These are phyloP conservation scores for Pardalotus punctatus DNA, from an alignment of 2,113 vertebrate species.

Conservation along the genomic window DNA sequence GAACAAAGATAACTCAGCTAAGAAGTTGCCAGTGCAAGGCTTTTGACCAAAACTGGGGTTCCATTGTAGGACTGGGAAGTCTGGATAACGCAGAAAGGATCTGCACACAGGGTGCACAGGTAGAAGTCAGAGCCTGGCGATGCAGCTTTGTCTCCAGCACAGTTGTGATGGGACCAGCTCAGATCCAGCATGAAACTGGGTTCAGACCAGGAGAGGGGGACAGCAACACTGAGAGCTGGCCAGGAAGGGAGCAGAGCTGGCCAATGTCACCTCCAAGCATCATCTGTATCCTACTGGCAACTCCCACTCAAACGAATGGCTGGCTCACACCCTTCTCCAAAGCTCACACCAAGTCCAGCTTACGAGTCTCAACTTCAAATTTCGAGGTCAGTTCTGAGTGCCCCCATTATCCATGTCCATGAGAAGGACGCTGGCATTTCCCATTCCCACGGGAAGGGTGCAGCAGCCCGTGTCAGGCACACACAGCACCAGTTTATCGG, in stretches of 20 bases:
- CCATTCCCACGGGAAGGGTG: not conserved
- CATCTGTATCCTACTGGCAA: not conserved
- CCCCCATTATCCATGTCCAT: accelerated
- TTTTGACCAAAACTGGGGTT: not conserved
- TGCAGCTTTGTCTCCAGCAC: not conserved
- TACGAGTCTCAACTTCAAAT: not conserved
- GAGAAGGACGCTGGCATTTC: accelerated
- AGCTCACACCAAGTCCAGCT: not conserved
- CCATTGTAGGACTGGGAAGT: not conserved
- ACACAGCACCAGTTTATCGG: accelerated
- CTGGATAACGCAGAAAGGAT: not conserved
- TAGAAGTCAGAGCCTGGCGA: not conserved
- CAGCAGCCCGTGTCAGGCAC: not conserved
- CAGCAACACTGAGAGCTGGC: accelerated
- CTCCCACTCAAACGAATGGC: not conserved
- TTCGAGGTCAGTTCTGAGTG: not conserved
- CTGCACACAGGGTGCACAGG: not conserved
- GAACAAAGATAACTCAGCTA: not conserved
- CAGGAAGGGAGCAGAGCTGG: not conserved
- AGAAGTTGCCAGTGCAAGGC: not conserved
- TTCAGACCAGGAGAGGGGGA: not conserved
- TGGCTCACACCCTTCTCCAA: not conserved
- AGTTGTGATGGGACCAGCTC: not conserved
- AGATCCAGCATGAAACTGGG: not conserved
- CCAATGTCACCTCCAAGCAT: not conserved